Evolutionary conservation across 1,140 invertebrate genomes (phyloP), one percentile per base, ranked within the genome.

Genomic region (Cataglyphis hispanica): DNA sequence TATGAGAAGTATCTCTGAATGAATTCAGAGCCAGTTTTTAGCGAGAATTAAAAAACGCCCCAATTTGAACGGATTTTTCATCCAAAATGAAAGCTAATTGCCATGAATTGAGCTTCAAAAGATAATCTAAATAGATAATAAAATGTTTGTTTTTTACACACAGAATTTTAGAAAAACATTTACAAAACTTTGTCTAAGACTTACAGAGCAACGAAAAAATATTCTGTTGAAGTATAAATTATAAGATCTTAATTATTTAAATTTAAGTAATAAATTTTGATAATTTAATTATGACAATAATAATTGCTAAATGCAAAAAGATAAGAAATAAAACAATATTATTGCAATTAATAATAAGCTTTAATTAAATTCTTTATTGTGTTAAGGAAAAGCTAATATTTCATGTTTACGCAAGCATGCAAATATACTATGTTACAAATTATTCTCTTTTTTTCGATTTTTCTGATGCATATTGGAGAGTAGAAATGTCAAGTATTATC

Each of bases 401-500:
- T 3, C 31, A 1, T 27, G 22, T 31, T 80, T 19, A 25, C 53
- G 7, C 31, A 11, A 37, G 61, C 61, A 50, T 64, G n/a, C 6
- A 34, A 11, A 34, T 40, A n/a, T 66, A 43, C 27, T 56, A 10
- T 16, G 34, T 58, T 56, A 50, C 31, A 60, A 72, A 81, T 72
- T 60, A 25, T 8, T 67, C 22, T 70, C 27, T 40, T 80, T 37
- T 66, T 25, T 27, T n/a, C 11, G 10, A 34, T 22, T 43, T 37
- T 80, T 56, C 10, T 40, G n/a, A 13, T 76, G 67, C 25, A 25
- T n/a, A 25, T 8, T 10, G 53, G 22, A 22, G 4, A 25, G 31
- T 8, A 43, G 27, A 66, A 60, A 7, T 75, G 67, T n/a, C 70
- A 75, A 84, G 50, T 67, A 53, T 61, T 22, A 19, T 56, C 25